Conservation (phyloP, 2,888 invertebrate genomes). For the Zeuzera pyrina region DNA sequence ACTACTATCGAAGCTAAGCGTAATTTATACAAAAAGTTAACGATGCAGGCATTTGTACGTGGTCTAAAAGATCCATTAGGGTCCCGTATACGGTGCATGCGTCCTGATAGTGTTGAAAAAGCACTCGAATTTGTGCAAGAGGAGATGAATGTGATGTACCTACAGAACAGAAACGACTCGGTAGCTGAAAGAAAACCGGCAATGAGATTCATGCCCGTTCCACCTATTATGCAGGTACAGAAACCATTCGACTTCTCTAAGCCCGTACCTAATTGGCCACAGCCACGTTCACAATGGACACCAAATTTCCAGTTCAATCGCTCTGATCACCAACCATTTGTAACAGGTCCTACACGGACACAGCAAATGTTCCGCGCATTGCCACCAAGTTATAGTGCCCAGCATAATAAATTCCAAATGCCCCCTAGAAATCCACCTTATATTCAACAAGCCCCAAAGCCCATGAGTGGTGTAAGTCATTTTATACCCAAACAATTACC, state of each 20-base stretch:
- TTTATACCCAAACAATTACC: background rate
- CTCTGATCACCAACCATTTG: too few species aligned
- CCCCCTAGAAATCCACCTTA: background rate
- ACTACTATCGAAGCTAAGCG: conserved; percentile 3
- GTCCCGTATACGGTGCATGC: conserved; percentile 20
- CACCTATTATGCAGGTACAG: too few species aligned
- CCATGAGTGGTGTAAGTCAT: background rate
- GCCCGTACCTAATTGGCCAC: too few species aligned
- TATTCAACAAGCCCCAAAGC: background rate
- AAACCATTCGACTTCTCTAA: too few species aligned
- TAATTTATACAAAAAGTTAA: conserved; percentile 2
- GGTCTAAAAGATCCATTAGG: conserved; percentile 18
- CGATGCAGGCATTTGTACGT: conserved; percentile 15
- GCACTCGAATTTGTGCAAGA: too few species aligned
- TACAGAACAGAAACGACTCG: conserved; percentile 14
- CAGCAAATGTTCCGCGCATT: conserved; percentile 5
- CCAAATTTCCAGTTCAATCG: too few species aligned
- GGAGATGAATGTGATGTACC: conserved; percentile 16
- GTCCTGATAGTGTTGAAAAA: too few species aligned
- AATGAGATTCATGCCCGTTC: too few species aligned
- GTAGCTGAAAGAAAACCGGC: conserved; percentile 8
- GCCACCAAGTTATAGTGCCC: conserved; percentile 4
- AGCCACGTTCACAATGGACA: too few species aligned
- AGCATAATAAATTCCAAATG: conserved; percentile 1
- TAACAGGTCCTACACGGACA: conserved; percentile 1